Evolutionary conservation across 2,113 vertebrate genomes (phyloP), one percentile per base, ranked within the genome.

Genomic region (Asarcornis scutulata): DNA sequence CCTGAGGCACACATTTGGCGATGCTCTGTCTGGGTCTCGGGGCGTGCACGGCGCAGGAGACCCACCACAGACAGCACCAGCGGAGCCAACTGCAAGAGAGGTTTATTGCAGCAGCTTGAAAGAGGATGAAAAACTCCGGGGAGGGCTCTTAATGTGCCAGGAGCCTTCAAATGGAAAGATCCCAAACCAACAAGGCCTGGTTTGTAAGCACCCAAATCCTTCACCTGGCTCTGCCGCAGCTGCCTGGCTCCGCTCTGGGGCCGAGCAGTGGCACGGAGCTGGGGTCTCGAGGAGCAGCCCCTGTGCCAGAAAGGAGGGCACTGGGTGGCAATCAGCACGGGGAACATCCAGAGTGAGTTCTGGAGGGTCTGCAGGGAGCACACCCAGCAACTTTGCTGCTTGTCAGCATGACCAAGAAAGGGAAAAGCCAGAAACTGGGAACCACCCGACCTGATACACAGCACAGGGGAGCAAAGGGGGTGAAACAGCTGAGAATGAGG

Each of bases 111-210:
- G 78, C 81, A 56, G 58, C 88, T 90, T 93, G 91, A 95, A 91
- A 83, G 83, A 86, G 60, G 80, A 90, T 94, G 83, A 80, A 90
- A 92, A 91, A 46, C 91, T 81, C 88, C 22, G 55, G 83, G 86
- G 91, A 89, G 95, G 93, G 86, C 80, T 92, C 7, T 4, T 42
- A 36, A 73, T 48, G 59, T 90, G 96, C 92, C 83, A 90, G 76
- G 91, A 34, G 72, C 92, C 76, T 91, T 69, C 67, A 81, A 71
- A 81, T 44, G n/a, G 90, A 93, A 86, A 83, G 83, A 91, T 94
- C 80, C 52, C 68, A 88, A 83, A 86, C n/a, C 27, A 86, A 81
- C 34, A 34, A 67, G 69, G 58, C 11, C 11, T 56, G 46, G 48
- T 84, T 95, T 46, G 92, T 38, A 94, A 84, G 89, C 76, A 84